Percentiles rank a stretch among this genome's conserved stretches.
These are phyloP conservation scores for Drosophila ambigua DNA, from an alignment of 1,140 invertebrate genomes.

Conservation along the genomic window DNA sequence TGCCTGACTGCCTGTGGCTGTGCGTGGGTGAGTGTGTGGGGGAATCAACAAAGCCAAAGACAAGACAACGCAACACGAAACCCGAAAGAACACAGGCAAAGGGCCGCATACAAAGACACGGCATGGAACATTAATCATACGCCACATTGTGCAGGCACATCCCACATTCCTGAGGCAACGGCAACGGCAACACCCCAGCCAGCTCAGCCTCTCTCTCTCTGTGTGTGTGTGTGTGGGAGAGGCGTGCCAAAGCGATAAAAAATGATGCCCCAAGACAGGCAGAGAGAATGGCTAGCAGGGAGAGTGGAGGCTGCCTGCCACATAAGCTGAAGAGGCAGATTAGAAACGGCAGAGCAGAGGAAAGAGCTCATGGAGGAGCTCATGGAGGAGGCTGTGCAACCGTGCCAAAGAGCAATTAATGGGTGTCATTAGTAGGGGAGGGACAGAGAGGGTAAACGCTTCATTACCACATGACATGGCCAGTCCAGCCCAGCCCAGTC, in stretches of 20 bases:
- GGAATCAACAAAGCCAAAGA: conserved; percentile 39
- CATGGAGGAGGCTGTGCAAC: neutral
- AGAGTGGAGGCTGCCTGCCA: neutral
- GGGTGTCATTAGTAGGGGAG: conserved; percentile 34
- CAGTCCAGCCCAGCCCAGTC: neutral
- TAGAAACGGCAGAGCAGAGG: neutral
- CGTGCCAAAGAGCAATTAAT: conserved; percentile 49
- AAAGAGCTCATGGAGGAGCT: neutral
- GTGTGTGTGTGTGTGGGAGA: conserved; percentile 7
- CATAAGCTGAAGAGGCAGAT: conserved; percentile 11
- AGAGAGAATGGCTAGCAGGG: too few species aligned
- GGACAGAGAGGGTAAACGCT: conserved; percentile 13
- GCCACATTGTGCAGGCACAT: conserved; percentile 64
- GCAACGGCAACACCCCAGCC: conserved; percentile 4
- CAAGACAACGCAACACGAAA: conserved; percentile 29
- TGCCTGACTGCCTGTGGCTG: conserved; percentile 3
- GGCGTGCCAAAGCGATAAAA: conserved; percentile 67
- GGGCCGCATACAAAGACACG: conserved; percentile 38
- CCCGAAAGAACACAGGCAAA: conserved; percentile 33
- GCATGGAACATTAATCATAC: conserved; percentile 69
- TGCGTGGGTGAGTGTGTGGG: conserved; percentile 1
- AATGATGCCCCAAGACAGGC: conserved; percentile 43
- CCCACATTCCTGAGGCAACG: conserved; percentile 27
- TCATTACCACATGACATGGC: conserved; percentile 45
- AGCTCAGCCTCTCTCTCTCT: neutral